These are phyloP conservation scores for Cyanistes caeruleus DNA, from an alignment of 2,113 vertebrate genomes.

Conservation along the genomic window DNA sequence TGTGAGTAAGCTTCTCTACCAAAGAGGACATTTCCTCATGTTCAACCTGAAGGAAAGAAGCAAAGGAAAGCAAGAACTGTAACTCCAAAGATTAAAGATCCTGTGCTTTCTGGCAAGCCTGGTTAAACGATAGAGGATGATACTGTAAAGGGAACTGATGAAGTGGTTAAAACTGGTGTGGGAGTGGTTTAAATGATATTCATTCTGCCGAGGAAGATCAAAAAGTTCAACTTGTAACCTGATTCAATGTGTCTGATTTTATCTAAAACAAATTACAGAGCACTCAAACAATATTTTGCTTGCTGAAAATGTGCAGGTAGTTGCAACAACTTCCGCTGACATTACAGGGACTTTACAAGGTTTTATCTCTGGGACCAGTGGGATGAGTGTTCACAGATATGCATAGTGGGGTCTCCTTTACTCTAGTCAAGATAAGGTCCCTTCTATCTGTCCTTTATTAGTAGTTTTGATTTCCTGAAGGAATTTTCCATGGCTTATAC, in stretches of 20 bases:
- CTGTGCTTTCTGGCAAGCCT: neutral
- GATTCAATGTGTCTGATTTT: neutral
- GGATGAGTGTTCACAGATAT: too few relatives aligned
- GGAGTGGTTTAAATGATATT: neutral
- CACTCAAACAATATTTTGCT: neutral
- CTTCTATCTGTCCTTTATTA: neutral
- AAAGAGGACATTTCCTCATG: neutral
- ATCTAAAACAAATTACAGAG: neutral
- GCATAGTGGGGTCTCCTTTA: neutral
- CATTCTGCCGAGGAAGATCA: neutral
- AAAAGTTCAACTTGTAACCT: neutral
- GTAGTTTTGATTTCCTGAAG: neutral
- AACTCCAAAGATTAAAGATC: neutral
- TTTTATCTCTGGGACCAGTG: neutral
- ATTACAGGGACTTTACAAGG: neutral
- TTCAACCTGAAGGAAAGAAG: neutral
- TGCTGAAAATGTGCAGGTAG: rapidly evolving
- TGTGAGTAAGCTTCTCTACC: neutral
- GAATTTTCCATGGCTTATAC: neutral
- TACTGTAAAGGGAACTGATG: neutral
- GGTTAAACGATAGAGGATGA: neutral
- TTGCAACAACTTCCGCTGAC: neutral
- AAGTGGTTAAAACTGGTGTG: neutral
- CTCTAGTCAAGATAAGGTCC: neutral
- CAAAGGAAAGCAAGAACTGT: neutral